Evolutionary conservation across 1,140 invertebrate species (phyloP), one percentile per base, ranked within the genome.

Genomic region (Trichonephila clavipes): DNA sequence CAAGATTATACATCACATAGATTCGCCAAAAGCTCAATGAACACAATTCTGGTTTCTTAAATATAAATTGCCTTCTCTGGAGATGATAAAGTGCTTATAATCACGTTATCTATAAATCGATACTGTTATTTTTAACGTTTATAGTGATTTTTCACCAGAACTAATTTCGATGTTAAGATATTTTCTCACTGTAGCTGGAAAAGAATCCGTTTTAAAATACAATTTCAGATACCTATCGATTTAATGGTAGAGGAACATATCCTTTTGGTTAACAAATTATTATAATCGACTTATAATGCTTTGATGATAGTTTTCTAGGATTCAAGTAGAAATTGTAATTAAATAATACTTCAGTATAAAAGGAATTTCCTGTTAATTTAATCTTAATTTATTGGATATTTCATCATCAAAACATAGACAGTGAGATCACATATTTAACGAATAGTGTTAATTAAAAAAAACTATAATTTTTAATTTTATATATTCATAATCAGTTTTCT

Each of bases 51-150:
- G 28, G 28, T 85, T 85, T 58, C 82, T 85, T 85, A 51, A 51
- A 85, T 85, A 58, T 59, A 51, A 85, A 51, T 62, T 62, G 85
- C 85, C 59, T 87, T 87, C 61, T 14, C 19, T 87, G 24, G 18
- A 28, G 61, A 87, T 62, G 61, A 87, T 87, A 40, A 87, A 87
- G 85, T 87, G 85, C 51, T 40, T 34, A 87, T 87, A 87, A 87
- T 87, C 85, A 87, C 85, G 85, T 64, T 87, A 87, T 64, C 85
- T 87, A 87, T 87, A 87, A 87, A 87, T 87, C 85, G 85, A 87
- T 87, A 87, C n/a, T 62, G 85, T 62, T 64, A 87, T 64, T 87
- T 64, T 87, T 87, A 87, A 87, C 61, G 61, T 64, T 40, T 61
- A 87, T 61, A 87, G 85, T 64, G 85, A 87, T 87, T 87, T 28